phyloP scores from a whole-genome alignment of 2,113 vertebrate genomes.

The Nipponia nippon region DNA sequence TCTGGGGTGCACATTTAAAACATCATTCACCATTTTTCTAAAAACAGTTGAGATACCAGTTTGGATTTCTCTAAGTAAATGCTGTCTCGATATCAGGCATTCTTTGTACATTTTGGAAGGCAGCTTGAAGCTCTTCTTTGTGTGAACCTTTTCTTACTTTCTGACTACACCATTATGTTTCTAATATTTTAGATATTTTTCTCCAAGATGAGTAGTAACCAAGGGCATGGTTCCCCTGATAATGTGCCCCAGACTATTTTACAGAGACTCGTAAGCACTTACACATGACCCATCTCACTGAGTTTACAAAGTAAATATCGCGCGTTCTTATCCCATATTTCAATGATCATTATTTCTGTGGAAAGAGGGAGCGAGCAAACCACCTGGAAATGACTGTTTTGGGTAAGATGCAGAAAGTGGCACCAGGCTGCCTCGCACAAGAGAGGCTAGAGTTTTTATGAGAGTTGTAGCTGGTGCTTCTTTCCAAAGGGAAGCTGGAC shows the following conservation, averaged over 20 bases:
- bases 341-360: neutral
- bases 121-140: constrained; percentile 33
- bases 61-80: constrained; percentile 55
- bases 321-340: neutral
- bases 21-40: constrained; percentile 49
- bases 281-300: neutral
- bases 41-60: constrained; percentile 32
- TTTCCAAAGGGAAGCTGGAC: neutral
- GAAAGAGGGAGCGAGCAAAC: neutral
- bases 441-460: neutral
- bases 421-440: neutral
- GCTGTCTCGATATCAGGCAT: neutral
- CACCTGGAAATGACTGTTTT: neutral
- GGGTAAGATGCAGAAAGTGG: neutral
- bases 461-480: neutral
- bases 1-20: constrained; percentile 13
- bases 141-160: neutral
- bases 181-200: neutral
- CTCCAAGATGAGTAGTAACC: neutral
- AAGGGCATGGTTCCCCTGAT: neutral
- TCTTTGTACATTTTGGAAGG: constrained; percentile 34
- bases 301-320: neutral
- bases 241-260: neutral
- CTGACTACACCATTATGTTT: neutral
- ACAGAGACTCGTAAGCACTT: neutral